These are phyloP conservation scores for Aselliscus stoliczkanus DNA, from an alignment of 2,797 vertebrate species.

Conservation along the genomic window DNA sequence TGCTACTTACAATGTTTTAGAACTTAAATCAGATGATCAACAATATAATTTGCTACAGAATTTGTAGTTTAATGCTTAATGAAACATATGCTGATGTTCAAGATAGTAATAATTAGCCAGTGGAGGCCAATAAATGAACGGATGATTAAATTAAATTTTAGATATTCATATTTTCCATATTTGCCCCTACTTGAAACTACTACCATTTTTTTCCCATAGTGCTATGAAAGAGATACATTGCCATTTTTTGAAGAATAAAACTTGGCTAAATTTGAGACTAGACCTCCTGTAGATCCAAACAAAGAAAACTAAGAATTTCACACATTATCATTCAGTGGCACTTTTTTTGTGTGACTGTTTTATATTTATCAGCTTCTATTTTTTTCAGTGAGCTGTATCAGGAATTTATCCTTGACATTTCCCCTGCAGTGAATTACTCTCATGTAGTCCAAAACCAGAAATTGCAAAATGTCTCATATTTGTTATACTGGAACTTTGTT, in stretches of 20 bases:
- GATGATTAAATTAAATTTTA: neutral
- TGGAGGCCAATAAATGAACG: neutral
- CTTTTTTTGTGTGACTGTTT: neutral
- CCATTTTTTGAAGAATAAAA: neutral
- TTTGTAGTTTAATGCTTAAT: neutral
- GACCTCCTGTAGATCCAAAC: neutral
- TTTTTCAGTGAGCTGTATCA: neutral
- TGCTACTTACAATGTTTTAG: neutral
- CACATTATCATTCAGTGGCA: neutral
- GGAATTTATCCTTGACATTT: neutral
- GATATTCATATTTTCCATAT: neutral
- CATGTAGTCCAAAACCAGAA: neutral
- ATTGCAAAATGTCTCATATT: neutral
- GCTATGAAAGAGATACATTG: neutral
- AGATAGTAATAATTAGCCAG: neutral
- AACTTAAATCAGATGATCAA: neutral
- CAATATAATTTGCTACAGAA: neutral
- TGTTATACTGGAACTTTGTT: neutral
- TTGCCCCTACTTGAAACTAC: neutral
- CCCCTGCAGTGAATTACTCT: neutral
- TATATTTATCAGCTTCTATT: neutral
- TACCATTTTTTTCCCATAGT: neutral
- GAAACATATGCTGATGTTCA: neutral
- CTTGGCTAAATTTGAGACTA: neutral
- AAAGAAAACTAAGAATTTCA: neutral